phyloP scores from a whole-genome alignment of 1,140 invertebrate species.

The Drosophila sucinea region DNA sequence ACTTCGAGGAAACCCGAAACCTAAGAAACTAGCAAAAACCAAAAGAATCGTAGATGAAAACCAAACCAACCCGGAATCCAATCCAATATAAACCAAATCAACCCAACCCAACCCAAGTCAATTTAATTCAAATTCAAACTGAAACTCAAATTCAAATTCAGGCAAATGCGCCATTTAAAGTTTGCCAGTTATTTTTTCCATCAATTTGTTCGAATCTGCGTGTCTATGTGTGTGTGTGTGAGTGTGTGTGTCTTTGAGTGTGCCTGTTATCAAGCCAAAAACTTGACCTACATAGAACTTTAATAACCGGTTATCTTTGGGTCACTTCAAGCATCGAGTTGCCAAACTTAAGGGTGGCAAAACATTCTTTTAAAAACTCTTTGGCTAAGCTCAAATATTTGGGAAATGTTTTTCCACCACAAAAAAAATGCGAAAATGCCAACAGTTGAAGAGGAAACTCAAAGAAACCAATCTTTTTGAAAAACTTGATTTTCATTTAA shows the following conservation, averaged over 20 bases:
- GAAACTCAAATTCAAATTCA: constrained; percentile 24
- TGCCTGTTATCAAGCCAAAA: constrained; percentile 67
- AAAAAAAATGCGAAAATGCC: neutral
- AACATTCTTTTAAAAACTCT: neutral
- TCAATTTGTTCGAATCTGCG: constrained; percentile 26
- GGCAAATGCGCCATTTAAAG: constrained; percentile 65
- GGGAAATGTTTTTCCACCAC: neutral
- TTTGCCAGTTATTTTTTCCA: constrained; percentile 38
- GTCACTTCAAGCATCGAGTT: neutral
- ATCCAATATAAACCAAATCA: constrained; percentile 13
- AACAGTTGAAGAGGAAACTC: no score
- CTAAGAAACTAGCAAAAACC: neutral
- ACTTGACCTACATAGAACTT: constrained; percentile 70
- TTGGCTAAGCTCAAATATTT: neutral
- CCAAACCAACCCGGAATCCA: neutral
- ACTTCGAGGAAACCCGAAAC: constrained; percentile 7
- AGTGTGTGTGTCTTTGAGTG: constrained; percentile 6
- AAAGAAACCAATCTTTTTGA: no score
- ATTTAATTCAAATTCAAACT: constrained; percentile 24
- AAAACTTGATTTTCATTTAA: no score
- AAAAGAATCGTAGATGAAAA: neutral
- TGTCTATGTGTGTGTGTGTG: neutral
- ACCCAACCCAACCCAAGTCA: constrained; percentile 14
- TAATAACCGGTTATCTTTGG: constrained; percentile 61
- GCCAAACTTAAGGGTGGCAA: neutral